Base-by-base conservation (phyloP, 2,888 invertebrate genomes). In the Dryadula phaetusa region DNA sequence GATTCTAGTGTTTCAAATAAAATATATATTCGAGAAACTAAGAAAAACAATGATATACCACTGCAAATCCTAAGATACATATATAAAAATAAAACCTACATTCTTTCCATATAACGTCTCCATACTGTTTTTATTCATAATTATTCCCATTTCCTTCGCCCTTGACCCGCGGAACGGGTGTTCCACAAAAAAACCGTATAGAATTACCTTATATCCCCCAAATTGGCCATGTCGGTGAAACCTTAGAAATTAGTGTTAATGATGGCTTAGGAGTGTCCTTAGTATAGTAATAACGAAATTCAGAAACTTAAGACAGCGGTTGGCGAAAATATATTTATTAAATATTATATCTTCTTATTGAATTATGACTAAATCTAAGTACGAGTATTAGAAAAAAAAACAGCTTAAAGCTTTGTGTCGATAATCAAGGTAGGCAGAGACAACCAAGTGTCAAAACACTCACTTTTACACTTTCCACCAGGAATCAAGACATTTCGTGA, bases 151-250 rank as follows among this genome's bases (percentile, higher is more conserved):
- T 40, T 56, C 46, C 28, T 18, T 7, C n/a, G 46, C 46, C 69
- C 69, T 69, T 69, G 69, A 69, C 66, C 58, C 16, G 16, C 40
- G 52, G 58, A 58, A 56, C 58, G 44, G 46, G 69, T 58, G 62
- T 62, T 66, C 62, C 28, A 67, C 64, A 64, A 70, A 61, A 70
- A 37, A 32, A 49, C 53, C 52, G 71, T 47, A 65, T 68, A 58
- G 34, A 69, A 58, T 71, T 71, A 70, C 72, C 42, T 67, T 40
- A 56, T 18, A 58, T 64, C 68, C 68, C 60, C 65, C 28, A 67
- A 73, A 70, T 70, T 70, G 58, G 66, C 67, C 60, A 66, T 70
- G 70, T 72, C 49, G 22, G 40, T 16, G 73, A 73, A 73, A 67
- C 73, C 73, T 16, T 54, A 64, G 10, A 16, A 54, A 64, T 16